These are phyloP conservation scores for Leptinotarsa texana DNA, from an alignment of 1,140 invertebrate species.

Conservation along the genomic window DNA sequence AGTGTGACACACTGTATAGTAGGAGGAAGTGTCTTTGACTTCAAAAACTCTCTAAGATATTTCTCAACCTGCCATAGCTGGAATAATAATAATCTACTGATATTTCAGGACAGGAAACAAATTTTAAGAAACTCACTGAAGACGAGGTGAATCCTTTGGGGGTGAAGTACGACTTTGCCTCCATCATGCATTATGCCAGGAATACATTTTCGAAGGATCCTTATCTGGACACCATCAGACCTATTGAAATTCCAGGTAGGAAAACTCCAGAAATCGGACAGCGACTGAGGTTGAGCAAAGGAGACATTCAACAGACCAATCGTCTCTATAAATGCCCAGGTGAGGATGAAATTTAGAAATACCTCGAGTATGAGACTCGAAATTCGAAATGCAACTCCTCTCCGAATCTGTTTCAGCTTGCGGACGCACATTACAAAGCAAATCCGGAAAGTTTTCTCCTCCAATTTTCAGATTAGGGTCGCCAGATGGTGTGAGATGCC, in stretches of 20 bases:
- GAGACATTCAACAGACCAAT: slow-evolving; percentile 96
- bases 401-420: slow-evolving; percentile 69
- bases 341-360: slow-evolving; percentile 60
- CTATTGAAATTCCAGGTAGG: slow-evolving; percentile 77
- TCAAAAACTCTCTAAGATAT: no score
- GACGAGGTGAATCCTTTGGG: slow-evolving; percentile 97
- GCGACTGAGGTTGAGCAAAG: slow-evolving; percentile 83
- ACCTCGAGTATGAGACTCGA: no score
- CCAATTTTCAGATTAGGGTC: slow-evolving; percentile 68
- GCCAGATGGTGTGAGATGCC: slow-evolving; percentile 73
- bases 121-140: slow-evolving; percentile 94
- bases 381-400: neutral
- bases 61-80: no score
- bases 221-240: slow-evolving; percentile 93
- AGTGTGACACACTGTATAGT: no score
- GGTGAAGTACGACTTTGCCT: slow-evolving; percentile 93
- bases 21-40: no score
- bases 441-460: slow-evolving; percentile 79
- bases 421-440: slow-evolving; percentile 89
- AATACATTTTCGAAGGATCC: slow-evolving; percentile 97
- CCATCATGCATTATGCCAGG: slow-evolving; percentile 98
- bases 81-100: no score
- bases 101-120: slow-evolving; percentile 92
- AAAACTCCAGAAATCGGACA: slow-evolving; percentile 94
- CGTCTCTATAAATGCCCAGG: slow-evolving; percentile 92